Evolutionary conservation across 1,140 invertebrate species (phyloP).

Genomic region (Lanistes nyassanus): DNA sequence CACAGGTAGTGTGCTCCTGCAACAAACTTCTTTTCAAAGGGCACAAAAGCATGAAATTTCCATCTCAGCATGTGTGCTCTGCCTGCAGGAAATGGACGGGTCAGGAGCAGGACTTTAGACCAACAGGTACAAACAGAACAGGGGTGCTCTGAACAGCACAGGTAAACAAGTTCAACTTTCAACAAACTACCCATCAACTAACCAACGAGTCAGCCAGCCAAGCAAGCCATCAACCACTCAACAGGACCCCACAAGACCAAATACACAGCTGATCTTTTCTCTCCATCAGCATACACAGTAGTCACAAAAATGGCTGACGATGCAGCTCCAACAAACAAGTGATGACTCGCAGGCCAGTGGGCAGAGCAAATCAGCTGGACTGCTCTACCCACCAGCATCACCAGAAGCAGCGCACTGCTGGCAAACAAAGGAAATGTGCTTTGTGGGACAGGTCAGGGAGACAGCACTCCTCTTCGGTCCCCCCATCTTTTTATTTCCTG

Average conservation of each 20-base stretch:
- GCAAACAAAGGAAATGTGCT: slow-evolving; percentile 30
- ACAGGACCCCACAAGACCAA: slow-evolving; percentile 25
- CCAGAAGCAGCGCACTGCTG: slow-evolving; percentile 20
- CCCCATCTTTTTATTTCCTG: background rate
- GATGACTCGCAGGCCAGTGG: slow-evolving; percentile 3
- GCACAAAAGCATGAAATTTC: too few species aligned
- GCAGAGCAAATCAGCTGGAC: background rate
- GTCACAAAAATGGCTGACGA: slow-evolving; percentile 9
- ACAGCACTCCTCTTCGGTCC: background rate
- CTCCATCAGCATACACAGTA: background rate
- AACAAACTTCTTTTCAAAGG: too few species aligned
- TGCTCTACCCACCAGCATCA: background rate
- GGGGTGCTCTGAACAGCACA: slow-evolving; percentile 6
- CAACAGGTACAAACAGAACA: slow-evolving; percentile 12
- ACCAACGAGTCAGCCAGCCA: slow-evolving; percentile 17
- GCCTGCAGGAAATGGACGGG: slow-evolving; percentile 8
- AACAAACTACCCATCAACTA: background rate
- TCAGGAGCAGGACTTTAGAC: slow-evolving; percentile 26
- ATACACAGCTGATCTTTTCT: slow-evolving; percentile 9
- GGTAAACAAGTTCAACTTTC: slow-evolving; percentile 19
- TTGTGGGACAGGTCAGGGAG: background rate
- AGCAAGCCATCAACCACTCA: slow-evolving; percentile 22
- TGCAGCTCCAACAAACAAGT: slow-evolving; percentile 20
- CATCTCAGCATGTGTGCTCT: too few species aligned
- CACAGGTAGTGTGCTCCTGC: too few species aligned